A percentile compares a stretch with the other conserved stretches of the same genome.
Conservation (phyloP, 2,888 invertebrate genomes). For the Lithophane leautieri region DNA sequence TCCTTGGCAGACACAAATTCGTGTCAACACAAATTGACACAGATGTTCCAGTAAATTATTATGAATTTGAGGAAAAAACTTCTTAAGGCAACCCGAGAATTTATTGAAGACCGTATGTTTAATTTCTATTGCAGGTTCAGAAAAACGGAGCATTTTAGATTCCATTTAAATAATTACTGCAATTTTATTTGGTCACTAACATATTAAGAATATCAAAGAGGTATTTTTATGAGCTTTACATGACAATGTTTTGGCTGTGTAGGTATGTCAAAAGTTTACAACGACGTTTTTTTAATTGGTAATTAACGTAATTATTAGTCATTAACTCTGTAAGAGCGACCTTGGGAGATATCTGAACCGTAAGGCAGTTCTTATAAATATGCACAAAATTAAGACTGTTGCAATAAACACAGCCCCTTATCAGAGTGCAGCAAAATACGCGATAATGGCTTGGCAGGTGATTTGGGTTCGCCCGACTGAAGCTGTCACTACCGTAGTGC, state of each 20-base stretch:
- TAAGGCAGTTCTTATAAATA: constrained; percentile 16
- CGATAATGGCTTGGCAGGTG: constrained; percentile 34
- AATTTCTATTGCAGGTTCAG: constrained; percentile 48
- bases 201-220: constrained; percentile 19
- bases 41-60: constrained; percentile 82
- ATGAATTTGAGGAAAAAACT: constrained; percentile 63
- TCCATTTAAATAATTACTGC: constrained; percentile 8
- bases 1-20: constrained; percentile 77
- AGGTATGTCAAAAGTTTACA: constrained; percentile 24
- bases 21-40: constrained; percentile 86
- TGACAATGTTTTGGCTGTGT: constrained; percentile 21
- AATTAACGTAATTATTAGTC: constrained; percentile 41
- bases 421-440: constrained; percentile 6
- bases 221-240: constrained; percentile 40
- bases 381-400: constrained; percentile 10
- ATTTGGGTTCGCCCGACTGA: constrained; percentile 26
- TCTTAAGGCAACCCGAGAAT: constrained; percentile 49
- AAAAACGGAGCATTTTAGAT: constrained; percentile 42
- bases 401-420: constrained; percentile 1
- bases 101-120: constrained; percentile 60
- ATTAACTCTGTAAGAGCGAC: constrained; percentile 27
- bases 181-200: constrained; percentile 20
- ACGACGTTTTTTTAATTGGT: constrained; percentile 1
- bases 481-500: neutral
- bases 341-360: constrained; percentile 19